Conservation (phyloP, 2,888 invertebrate genomes). For the Brassicogethes aeneus region DNA sequence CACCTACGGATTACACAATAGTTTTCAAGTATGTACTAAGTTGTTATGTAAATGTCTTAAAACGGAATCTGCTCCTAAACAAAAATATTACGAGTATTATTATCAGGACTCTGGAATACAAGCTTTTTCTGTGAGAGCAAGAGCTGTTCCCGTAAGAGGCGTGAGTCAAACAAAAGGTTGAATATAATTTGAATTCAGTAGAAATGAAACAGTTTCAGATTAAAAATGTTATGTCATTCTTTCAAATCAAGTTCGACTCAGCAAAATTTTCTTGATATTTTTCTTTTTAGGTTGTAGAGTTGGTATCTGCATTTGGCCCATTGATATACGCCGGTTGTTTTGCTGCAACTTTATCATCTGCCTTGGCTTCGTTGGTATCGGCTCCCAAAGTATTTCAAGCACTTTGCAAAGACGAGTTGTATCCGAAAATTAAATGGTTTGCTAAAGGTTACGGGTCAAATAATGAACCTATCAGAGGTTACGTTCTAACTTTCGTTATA, state of each 20-base stretch:
- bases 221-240: too few species aligned
- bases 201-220: too few species aligned
- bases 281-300: conserved; percentile 60
- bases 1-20: conserved; percentile 65
- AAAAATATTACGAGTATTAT: too few species aligned
- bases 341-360: conserved; percentile 94
- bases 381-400: conserved; percentile 95
- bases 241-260: not conserved
- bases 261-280: conserved; percentile 4
- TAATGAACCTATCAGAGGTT: conserved; percentile 81
- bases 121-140: too few species aligned
- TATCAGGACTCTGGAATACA: too few species aligned
- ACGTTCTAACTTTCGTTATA: conserved; percentile 86
- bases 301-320: conserved; percentile 80
- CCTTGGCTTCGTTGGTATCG: conserved; percentile 89
- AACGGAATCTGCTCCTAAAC: not conserved
- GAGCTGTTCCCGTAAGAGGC: too few species aligned
- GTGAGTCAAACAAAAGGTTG: too few species aligned
- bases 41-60: not conserved
- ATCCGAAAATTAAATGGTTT: conserved; percentile 86
- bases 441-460: conserved; percentile 76
- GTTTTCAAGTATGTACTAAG: conserved; percentile 55
- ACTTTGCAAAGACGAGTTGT: conserved; percentile 87
- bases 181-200: too few species aligned
- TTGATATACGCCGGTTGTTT: conserved; percentile 95